A percentile compares a stretch with the other conserved stretches of the same genome.
Evolutionary conservation across 1,140 invertebrate species (phyloP).

Genomic region (Dendrolimus punctatus): DNA sequence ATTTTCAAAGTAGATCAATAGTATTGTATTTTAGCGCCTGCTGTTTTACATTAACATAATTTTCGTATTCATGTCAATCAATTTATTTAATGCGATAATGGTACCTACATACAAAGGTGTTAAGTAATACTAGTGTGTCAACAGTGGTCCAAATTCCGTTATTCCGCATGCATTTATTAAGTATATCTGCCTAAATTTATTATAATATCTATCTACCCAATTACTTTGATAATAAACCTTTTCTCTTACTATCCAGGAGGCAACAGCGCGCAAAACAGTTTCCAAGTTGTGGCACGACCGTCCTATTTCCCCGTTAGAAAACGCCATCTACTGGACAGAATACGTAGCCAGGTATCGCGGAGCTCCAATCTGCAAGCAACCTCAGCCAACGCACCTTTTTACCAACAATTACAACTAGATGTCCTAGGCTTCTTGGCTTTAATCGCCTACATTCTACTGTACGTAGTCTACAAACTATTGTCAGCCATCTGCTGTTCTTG

Average conservation of each 20-base stretch:
- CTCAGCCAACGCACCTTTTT: constrained; percentile 73
- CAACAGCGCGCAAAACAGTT: constrained; percentile 56
- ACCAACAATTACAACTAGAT: constrained; percentile 76
- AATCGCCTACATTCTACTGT: constrained; percentile 41
- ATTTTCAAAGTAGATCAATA: too few relatives aligned
- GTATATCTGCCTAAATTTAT: not conserved
- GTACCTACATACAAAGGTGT: too few relatives aligned
- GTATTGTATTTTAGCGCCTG: too few relatives aligned
- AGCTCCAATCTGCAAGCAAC: constrained; percentile 49
- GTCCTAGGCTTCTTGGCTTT: constrained; percentile 67
- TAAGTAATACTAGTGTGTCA: too few relatives aligned
- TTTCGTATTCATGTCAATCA: too few relatives aligned
- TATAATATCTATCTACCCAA: not conserved
- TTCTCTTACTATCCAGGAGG: constrained; percentile 41
- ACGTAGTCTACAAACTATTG: constrained; percentile 44
- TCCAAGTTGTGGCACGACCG: constrained; percentile 67
- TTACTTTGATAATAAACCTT: not conserved
- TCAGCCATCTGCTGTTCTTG: constrained; percentile 49
- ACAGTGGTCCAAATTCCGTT: too few relatives aligned
- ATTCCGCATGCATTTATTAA: not conserved
- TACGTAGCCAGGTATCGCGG: constrained; percentile 70
- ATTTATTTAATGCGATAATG: too few relatives aligned
- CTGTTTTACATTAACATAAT: too few relatives aligned
- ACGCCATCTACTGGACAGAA: constrained; percentile 73
- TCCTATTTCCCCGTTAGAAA: constrained; percentile 63